Conservation (phyloP, 2,888 invertebrate species). For the Cryptus viduatorius region DNA sequence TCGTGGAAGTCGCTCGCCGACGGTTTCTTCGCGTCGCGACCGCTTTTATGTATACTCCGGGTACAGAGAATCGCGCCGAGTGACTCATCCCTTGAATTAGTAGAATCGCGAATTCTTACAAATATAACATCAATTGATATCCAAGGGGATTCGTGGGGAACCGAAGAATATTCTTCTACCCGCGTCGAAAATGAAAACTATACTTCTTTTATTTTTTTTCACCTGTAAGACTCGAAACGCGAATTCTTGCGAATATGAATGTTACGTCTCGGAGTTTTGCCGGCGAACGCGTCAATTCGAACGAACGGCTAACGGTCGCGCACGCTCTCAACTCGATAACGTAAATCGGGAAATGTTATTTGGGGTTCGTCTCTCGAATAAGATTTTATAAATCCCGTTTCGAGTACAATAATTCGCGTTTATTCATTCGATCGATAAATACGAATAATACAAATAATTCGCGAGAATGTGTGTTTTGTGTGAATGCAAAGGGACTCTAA, state of each 20-base stretch:
- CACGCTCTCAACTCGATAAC: too few species aligned
- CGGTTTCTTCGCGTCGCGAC: slow-evolving; percentile 20
- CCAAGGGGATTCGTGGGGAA: background rate
- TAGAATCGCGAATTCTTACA: slow-evolving; percentile 47
- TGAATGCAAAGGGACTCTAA: too few species aligned
- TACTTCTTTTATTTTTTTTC: background rate
- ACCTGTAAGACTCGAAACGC: background rate
- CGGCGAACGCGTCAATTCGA: too few species aligned
- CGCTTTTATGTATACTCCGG: slow-evolving; percentile 25
- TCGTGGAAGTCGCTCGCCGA: slow-evolving; percentile 43
- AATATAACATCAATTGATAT: slow-evolving; percentile 65
- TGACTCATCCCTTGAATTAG: slow-evolving; percentile 70
- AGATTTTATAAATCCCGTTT: too few species aligned
- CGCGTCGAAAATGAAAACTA: background rate
- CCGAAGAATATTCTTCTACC: background rate
- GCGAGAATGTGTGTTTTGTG: too few species aligned
- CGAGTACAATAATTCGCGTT: too few species aligned
- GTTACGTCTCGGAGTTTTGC: too few species aligned
- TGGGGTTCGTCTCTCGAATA: too few species aligned
- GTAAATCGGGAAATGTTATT: too few species aligned
- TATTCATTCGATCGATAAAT: too few species aligned
- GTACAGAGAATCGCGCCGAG: slow-evolving; percentile 40
- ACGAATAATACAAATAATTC: too few species aligned
- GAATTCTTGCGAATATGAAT: background rate
- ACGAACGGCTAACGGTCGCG: too few species aligned